Evolutionary conservation across 1,140 invertebrate species (phyloP).

Genomic region (Heliconius hermathena): DNA sequence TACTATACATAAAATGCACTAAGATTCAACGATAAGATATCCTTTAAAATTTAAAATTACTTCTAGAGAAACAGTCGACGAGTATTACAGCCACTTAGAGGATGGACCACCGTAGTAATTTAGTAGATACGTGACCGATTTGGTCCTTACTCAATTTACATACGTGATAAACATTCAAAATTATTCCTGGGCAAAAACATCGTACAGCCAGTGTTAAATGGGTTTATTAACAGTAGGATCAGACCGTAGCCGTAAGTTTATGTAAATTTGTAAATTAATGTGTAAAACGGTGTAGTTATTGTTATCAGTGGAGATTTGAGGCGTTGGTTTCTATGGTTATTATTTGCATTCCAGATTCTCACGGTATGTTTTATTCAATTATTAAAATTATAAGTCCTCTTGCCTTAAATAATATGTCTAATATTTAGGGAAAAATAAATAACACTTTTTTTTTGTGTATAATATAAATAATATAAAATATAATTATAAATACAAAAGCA

Average conservation of each 20-base stretch:
- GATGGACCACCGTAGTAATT: conserved; percentile 66
- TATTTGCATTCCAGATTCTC: conserved; percentile 29
- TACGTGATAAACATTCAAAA: conserved; percentile 69
- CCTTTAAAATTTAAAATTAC: conserved; percentile 19
- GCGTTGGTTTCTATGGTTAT: conserved; percentile 53
- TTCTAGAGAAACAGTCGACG: conserved; percentile 35
- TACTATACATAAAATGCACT: conserved; percentile 29
- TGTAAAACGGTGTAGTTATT: conserved; percentile 48
- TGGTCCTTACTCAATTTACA: conserved; percentile 45
- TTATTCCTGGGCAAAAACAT: conserved; percentile 54
- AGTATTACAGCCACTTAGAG: conserved; percentile 55
- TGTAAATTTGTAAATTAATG: conserved; percentile 71
- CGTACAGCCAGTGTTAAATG: conserved; percentile 56
- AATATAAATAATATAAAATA: neutral
- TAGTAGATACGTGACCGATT: conserved; percentile 55
- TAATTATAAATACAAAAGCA: neutral
- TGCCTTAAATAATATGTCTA: neutral
- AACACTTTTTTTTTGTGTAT: too few relatives aligned
- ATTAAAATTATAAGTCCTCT: neutral
- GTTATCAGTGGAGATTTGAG: conserved; percentile 44
- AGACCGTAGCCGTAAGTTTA: conserved; percentile 57
- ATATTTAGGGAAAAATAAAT: neutral
- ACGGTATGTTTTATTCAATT: neutral
- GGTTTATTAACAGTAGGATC: conserved; percentile 63
- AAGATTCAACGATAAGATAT: conserved; percentile 41